Evolutionary conservation across 2,888 invertebrate genomes (phyloP), one percentile per base, ranked within the genome.

Genomic region (Beris chalybata): DNA sequence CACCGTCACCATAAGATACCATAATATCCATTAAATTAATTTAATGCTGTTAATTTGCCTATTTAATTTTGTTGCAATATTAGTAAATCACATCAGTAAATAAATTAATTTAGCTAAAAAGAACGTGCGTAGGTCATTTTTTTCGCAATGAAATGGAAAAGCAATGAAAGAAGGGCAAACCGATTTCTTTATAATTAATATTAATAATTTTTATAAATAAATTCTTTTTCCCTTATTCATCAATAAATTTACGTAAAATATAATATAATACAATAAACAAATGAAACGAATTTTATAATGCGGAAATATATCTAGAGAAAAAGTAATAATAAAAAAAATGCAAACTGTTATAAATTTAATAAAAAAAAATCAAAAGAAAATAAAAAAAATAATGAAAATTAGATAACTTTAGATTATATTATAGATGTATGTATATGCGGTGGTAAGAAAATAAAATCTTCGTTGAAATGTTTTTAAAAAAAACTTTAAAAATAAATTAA

Each of bases 281-380:
- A 56, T 52, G 54, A 64, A 64, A 54, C 64, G 64, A 64, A 64
- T 64, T 64, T 64, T 64, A 64, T 64, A 61, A 52, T 50, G 52
- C 50, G 32, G 52, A 52, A 61, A 38, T 61, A 50, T 59, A 50
- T 59, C 38, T 61, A 61, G 43, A 29, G 13, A 61, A 50, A 32
- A 50, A 22, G 7, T 56, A 56, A 12, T 61, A 52, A 38, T 31
- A 61, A 38, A 38, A 45, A 15, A 13, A 48, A 47, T 52, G 52
- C 45, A 54, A 15, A 54, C 64, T 64, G 64, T 54, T 54, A 64
- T 54, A 64, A 54, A 54, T 54, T 44, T 45, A 44, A 64, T 29
- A 38, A 44, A 45, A 44, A 54, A 44, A 64, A 29, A n/a, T 31
- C 22, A 30, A 59, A 48, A 47, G 47, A 59, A 48, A 59, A 11